These are phyloP conservation scores for Labroides dimidiatus DNA, from an alignment of 2,797 vertebrate species.

Conservation along the genomic window DNA sequence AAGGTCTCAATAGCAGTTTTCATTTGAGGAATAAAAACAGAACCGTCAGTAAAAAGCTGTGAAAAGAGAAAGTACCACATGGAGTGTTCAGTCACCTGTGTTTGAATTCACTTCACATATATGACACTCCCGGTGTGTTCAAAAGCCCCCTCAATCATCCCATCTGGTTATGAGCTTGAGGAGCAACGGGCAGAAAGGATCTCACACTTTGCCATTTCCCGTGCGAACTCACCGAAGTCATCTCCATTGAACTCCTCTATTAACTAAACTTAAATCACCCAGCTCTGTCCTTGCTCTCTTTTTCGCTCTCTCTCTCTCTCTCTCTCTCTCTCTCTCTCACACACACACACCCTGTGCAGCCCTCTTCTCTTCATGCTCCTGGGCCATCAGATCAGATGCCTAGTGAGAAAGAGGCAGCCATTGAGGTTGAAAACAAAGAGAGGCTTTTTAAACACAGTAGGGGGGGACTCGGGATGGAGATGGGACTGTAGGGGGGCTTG, in stretches of 20 bases:
- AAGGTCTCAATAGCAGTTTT: conserved; percentile 9
- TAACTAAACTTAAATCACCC: conserved; percentile 10
- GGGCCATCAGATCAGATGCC: conserved; percentile 55
- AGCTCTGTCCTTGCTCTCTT: conserved; percentile 2
- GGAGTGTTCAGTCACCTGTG: conserved; percentile 31
- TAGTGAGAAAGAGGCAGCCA: conserved; percentile 25
- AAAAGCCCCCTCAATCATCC: conserved; percentile 37
- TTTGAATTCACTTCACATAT: conserved; percentile 65
- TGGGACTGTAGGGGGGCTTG: conserved; percentile 44
- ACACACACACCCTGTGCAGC: conserved; percentile 2
- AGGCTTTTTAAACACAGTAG: conserved; percentile 39
- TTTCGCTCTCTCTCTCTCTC: too few relatives aligned
- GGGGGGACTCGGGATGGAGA: conserved; percentile 38
- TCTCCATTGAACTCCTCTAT: conserved; percentile 33
- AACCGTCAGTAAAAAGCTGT: conserved; percentile 36
- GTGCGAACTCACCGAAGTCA: conserved; percentile 30
- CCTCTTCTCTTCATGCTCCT: conserved; percentile 19
- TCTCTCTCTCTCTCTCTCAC: too few relatives aligned
- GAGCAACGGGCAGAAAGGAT: conserved; percentile 55
- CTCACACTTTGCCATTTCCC: conserved; percentile 12
- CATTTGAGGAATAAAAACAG: neutral
- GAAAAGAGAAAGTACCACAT: conserved; percentile 30
- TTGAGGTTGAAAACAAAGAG: conserved; percentile 58
- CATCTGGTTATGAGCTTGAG: conserved; percentile 38
- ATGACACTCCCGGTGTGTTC: conserved; percentile 49